Conservation (phyloP, 2,888 invertebrate species). For the Graphium colonna region DNA sequence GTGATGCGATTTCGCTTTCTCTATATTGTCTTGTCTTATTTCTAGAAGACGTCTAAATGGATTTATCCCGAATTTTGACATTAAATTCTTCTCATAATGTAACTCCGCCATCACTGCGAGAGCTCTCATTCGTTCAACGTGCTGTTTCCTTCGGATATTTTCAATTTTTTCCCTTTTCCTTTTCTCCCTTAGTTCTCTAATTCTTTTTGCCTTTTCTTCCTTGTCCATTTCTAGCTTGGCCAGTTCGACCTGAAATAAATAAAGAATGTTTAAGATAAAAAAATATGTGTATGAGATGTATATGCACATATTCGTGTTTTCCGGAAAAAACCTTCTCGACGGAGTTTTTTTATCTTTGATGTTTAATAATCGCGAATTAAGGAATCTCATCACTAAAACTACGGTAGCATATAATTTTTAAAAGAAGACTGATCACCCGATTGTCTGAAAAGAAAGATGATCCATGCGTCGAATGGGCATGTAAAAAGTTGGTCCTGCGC, state of each 20-base stretch:
- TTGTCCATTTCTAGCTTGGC: constrained; percentile 79
- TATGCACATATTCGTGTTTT: too few species aligned
- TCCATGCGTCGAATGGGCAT: too few species aligned
- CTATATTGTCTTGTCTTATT: constrained; percentile 57
- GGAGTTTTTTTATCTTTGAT: too few species aligned
- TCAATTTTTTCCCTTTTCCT: constrained; percentile 81
- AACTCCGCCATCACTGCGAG: constrained; percentile 74
- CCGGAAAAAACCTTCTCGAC: too few species aligned
- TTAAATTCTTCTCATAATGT: constrained; percentile 66
- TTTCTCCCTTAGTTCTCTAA: constrained; percentile 81
- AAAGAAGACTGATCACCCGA: too few species aligned
- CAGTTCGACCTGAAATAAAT: constrained; percentile 56
- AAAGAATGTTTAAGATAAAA: too few species aligned
- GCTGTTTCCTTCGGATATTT: constrained; percentile 80
- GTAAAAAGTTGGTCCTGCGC: too few species aligned
- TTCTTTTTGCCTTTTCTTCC: constrained; percentile 80
- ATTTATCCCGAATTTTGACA: constrained; percentile 57
- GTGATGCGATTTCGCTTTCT: constrained; percentile 70
- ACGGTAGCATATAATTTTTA: too few species aligned
- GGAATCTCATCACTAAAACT: too few species aligned
- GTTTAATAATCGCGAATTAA: too few species aligned
- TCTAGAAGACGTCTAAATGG: constrained; percentile 54
- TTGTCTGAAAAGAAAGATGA: too few species aligned
- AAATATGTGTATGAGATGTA: too few species aligned
- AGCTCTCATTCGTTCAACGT: constrained; percentile 63